Evolutionary conservation across 2,113 vertebrate genomes (phyloP).

Genomic region (Indicator maculatus): DNA sequence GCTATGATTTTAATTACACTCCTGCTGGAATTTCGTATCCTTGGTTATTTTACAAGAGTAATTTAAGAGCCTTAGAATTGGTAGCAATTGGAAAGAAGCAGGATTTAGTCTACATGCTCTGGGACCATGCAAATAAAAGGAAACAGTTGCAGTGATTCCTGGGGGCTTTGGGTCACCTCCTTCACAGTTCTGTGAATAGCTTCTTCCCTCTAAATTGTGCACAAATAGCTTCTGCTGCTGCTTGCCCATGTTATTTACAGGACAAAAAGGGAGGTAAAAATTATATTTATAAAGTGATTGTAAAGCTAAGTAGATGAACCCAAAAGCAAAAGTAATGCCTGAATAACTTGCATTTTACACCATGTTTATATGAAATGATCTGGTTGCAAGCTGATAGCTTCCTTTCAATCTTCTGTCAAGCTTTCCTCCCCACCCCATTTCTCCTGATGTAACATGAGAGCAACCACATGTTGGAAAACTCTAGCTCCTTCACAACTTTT

Average conservation of each 20-base stretch:
- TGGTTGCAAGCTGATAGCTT: not conserved
- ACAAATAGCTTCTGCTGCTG: not conserved
- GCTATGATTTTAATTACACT: not conserved
- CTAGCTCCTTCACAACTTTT: not conserved
- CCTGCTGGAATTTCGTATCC: not conserved
- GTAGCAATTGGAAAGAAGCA: not conserved
- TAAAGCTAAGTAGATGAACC: not conserved
- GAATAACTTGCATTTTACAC: not conserved
- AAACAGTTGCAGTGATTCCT: not conserved
- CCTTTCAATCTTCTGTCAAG: not conserved
- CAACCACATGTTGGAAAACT: not conserved
- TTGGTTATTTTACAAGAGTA: not conserved
- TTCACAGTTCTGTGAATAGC: not conserved
- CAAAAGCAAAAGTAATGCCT: not conserved
- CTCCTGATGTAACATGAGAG: not conserved
- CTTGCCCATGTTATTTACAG: not conserved
- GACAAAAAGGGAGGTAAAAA: not conserved
- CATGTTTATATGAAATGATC: not conserved
- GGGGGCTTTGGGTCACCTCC: not conserved
- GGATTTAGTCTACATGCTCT: not conserved
- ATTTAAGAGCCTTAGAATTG: not conserved
- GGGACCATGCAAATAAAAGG: not conserved
- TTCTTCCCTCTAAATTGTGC: not conserved
- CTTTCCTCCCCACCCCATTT: not conserved
- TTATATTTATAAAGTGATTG: not conserved